phyloP scores from a whole-genome alignment of 2,113 vertebrate genomes.

The Channa maculata region DNA sequence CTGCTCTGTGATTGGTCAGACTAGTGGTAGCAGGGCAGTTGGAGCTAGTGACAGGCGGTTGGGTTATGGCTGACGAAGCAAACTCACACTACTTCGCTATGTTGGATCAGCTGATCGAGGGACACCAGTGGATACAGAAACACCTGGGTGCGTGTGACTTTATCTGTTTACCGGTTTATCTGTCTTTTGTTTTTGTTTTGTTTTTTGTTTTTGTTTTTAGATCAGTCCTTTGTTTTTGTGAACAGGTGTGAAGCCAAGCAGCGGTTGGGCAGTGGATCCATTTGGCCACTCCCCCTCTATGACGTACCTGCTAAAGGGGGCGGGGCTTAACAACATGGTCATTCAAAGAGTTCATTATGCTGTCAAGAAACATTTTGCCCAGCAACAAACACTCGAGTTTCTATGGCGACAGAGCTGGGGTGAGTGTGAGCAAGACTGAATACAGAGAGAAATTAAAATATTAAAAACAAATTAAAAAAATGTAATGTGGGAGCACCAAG shows the following conservation, averaged over 20 bases:
- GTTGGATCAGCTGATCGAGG: constrained; percentile 94
- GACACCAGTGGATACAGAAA: constrained; percentile 93
- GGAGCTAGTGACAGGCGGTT: constrained; percentile 94
- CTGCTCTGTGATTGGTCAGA: constrained; percentile 79
- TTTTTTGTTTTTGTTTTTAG: too few relatives aligned
- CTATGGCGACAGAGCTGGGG: constrained; percentile 97
- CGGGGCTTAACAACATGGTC: constrained; percentile 90
- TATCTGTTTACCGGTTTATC: too few relatives aligned
- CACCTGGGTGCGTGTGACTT: constrained; percentile 83
- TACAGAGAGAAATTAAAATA: not conserved
- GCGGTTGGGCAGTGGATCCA: constrained; percentile 91
- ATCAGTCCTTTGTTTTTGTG: not conserved
- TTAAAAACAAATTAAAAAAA: too few relatives aligned
- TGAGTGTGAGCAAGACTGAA: constrained; percentile 42
- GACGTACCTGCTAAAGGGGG: constrained; percentile 90
- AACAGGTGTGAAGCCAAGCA: constrained; percentile 89
- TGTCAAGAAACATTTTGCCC: constrained; percentile 91
- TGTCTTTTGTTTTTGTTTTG: too few relatives aligned
- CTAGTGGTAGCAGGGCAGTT: constrained; percentile 88
- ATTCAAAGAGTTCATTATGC: constrained; percentile 94
- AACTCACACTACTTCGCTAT: constrained; percentile 90
- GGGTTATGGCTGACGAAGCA: constrained; percentile 97
- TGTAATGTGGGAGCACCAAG: too few relatives aligned
- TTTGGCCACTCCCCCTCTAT: constrained; percentile 94
- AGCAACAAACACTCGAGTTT: constrained; percentile 89